phyloP scores from a whole-genome alignment of 2,888 invertebrate species.

The Neelides folsomi region DNA sequence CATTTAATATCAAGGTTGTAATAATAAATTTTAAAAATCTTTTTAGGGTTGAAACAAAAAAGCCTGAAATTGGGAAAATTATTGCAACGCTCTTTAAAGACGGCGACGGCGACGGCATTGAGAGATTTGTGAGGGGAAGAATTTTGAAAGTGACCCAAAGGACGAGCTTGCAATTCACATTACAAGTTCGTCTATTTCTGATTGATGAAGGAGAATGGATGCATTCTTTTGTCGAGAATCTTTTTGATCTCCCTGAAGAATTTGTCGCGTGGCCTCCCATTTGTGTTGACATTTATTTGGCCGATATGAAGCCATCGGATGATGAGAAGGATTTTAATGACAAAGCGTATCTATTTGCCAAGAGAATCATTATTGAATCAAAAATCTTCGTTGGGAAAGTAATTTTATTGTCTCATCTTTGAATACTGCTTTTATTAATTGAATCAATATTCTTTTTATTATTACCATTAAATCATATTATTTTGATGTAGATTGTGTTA shows the following conservation, averaged over 20 bases:
- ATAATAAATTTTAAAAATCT: too few relatives aligned
- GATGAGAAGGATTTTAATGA: neutral
- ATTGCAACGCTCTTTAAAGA: neutral
- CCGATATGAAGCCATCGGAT: conserved; percentile 6
- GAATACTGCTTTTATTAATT: too few relatives aligned
- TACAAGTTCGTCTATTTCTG: neutral
- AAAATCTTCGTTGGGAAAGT: conserved; percentile 3
- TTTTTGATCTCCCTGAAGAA: neutral
- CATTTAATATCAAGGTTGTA: too few relatives aligned
- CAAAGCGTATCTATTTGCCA: neutral
- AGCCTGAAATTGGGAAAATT: neutral
- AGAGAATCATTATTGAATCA: neutral
- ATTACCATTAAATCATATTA: too few relatives aligned
- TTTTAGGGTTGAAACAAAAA: neutral
- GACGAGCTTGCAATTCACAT: neutral
- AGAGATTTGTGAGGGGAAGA: neutral
- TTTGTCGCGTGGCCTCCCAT: neutral
- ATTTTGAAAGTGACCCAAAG: neutral
- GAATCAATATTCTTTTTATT: too few relatives aligned
- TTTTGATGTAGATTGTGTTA: conserved; percentile 3
- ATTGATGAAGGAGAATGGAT: neutral
- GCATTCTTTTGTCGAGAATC: neutral
- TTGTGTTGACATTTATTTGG: conserved; percentile 3
- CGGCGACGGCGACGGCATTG: neutral
- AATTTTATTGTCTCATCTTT: neutral